Conservation (phyloP, 2,113 vertebrate genomes). For the Excalfactoria chinensis region DNA sequence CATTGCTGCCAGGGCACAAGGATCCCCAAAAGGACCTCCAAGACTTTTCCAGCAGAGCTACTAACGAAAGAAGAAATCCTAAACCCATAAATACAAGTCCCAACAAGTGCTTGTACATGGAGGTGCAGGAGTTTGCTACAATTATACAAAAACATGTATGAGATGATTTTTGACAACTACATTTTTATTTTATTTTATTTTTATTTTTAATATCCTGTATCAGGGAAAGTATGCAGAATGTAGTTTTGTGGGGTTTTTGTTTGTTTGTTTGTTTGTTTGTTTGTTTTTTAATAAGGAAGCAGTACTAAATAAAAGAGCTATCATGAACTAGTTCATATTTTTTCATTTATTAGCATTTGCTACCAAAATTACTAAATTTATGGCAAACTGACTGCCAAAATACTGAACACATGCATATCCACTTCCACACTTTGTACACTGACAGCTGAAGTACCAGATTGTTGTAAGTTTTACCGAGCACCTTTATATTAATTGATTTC, state of each 20-base stretch:
- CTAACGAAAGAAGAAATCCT: background rate
- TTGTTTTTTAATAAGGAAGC: background rate
- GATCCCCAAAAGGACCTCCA: background rate
- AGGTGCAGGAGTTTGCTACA: background rate
- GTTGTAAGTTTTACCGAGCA: background rate
- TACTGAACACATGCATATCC: background rate
- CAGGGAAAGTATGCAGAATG: background rate
- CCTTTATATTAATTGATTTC: background rate
- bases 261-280: background rate
- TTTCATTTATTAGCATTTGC: background rate
- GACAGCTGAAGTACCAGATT: background rate
- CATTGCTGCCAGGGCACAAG: background rate
- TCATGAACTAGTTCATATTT: background rate
- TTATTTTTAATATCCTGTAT: background rate
- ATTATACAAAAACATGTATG: background rate
- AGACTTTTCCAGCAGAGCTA: background rate
- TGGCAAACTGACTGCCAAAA: conserved; percentile 1
- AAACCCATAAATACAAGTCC: background rate
- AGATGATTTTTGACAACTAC: background rate
- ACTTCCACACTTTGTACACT: conserved; percentile 4
- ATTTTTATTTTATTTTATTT: background rate
- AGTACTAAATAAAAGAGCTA: background rate
- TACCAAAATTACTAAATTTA: background rate
- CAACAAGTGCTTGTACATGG: rapidly evolving
- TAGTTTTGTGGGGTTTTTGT: background rate